These are phyloP conservation scores for Argya squamiceps DNA, from an alignment of 2,797 vertebrate genomes.

Conservation along the genomic window DNA sequence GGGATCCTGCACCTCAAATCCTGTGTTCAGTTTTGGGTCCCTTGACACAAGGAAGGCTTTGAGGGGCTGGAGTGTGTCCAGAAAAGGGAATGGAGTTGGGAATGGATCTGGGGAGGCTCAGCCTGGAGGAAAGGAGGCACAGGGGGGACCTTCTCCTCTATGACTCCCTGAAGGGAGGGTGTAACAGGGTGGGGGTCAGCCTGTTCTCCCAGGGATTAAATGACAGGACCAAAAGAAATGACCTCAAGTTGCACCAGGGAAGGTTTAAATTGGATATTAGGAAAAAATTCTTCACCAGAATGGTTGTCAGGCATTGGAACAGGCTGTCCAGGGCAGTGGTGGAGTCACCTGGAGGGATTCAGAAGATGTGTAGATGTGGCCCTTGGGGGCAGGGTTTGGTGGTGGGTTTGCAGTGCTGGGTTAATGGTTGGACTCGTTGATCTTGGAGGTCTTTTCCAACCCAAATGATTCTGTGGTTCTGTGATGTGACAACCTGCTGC, in stretches of 20 bases:
- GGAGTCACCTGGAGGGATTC: neutral
- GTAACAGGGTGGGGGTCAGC: fast-evolving
- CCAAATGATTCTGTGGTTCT: neutral
- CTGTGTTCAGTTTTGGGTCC: neutral
- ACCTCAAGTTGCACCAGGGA: neutral
- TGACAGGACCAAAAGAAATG: neutral
- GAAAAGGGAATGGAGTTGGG: neutral
- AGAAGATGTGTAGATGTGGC: neutral
- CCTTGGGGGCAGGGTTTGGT: neutral
- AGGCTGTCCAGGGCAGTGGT: neutral
- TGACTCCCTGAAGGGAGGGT: fast-evolving
- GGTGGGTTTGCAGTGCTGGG: neutral
- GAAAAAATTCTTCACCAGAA: neutral
- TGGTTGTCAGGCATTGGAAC: neutral
- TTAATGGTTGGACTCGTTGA: fast-evolving
- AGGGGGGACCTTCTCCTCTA: fast-evolving
- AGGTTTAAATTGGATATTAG: neutral
- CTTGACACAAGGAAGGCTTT: neutral
- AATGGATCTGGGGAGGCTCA: neutral
- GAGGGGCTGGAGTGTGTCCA: neutral
- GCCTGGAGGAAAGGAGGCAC: neutral
- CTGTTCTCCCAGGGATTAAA: neutral
- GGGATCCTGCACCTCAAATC: neutral
- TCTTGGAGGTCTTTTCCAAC: neutral
- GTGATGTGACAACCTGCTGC: neutral